Evolutionary conservation across 2,888 invertebrate species (phyloP), one percentile per base, ranked within the genome.

Genomic region (Cosmia trapezina): DNA sequence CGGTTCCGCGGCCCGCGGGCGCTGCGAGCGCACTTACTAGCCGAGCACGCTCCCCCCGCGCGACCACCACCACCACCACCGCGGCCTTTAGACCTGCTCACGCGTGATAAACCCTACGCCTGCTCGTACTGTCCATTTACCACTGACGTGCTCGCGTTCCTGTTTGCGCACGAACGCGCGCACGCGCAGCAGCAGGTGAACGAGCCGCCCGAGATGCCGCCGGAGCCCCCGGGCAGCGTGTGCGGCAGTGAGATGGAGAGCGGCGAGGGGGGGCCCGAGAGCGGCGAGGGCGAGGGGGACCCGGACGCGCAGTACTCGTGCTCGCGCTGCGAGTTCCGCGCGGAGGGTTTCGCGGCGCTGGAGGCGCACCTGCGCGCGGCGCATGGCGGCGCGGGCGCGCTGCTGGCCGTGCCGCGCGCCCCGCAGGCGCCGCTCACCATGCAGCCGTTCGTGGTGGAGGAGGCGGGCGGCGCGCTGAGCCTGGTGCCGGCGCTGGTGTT

Each of bases 401-500:
- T 97, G 89, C 91, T 96, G 89, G 94, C 96, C 45, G 93, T 96
- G 90, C 96, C 96, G 83, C 98, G 98, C 89, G 98, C 97, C 71
- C 96, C 97, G 84, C 96, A 97, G 85, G 94, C 96, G 75, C 93
- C 96, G 81, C 98, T 98, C 90, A 97, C 98, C 85, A 99, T 99
- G 99, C 99, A 99, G 96, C 98, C 99, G 74, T 99, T 99, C 96
- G 97, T 98, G 88, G 96, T 99, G 94, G 98, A 98, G 93, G 96
- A 96, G 87, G 93, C 96, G 88, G 94, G 95, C 86, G 96, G 95
- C 85, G 96, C 95, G 91, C 94, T 95, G 88, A 97, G 97, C 92
- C 98, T 99, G 94, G 97, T 98, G 90, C 98, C 99, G 85, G 98
- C 99, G 89, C 97, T 99, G 89, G 98, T 99, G 94, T 99, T 98